phyloP scores from a whole-genome alignment of 2,113 vertebrate species.

The Neoarius graeffei region DNA sequence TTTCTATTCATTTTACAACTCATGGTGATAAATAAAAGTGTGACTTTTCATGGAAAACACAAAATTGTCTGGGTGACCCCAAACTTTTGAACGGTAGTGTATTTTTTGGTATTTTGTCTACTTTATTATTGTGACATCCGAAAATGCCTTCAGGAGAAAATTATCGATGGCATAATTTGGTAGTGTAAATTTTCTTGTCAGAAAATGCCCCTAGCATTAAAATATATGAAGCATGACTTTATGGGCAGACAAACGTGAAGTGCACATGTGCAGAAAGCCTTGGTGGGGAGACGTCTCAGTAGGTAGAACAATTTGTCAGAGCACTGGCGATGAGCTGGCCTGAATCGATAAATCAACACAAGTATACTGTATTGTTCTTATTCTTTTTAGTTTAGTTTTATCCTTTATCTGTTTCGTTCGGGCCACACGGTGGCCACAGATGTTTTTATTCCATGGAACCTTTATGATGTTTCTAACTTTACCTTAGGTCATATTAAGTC shows the following conservation, averaged over 20 bases:
- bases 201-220: slow-evolving; percentile 3
- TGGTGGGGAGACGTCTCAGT: neutral
- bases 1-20: too few species aligned
- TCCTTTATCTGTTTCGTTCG: neutral
- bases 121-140: neutral
- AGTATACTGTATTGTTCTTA: neutral
- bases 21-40: too few species aligned
- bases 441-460: neutral
- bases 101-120: neutral
- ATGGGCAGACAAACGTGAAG: neutral
- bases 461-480: neutral
- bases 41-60: too few species aligned
- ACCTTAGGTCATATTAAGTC: neutral
- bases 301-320: neutral
- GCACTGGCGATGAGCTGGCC: neutral
- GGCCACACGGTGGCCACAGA: neutral
- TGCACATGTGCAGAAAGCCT: neutral
- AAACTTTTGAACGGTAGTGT: too few species aligned
- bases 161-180: neutral
- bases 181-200: neutral
- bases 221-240: neutral
- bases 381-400: neutral
- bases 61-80: too few species aligned
- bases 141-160: neutral
- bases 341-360: neutral